These are phyloP conservation scores for Drosophila arawakana DNA, from an alignment of 1,140 invertebrate species.

Conservation along the genomic window DNA sequence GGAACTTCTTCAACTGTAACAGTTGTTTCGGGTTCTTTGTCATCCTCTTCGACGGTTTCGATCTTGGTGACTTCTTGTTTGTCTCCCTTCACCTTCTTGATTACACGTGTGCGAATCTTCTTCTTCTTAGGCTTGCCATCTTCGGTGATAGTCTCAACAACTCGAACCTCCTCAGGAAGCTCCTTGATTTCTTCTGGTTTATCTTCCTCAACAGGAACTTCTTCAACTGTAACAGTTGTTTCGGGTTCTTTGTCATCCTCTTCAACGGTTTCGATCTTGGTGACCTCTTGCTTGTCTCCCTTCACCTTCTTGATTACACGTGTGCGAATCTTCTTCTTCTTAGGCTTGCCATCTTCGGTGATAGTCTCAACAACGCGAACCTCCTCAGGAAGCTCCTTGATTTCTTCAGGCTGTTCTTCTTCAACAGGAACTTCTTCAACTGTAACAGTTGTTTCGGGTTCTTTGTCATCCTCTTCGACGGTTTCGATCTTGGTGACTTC, in stretches of 20 bases:
- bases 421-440: slow-evolving; percentile 34
- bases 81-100: slow-evolving; percentile 68
- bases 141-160: slow-evolving; percentile 42
- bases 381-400: slow-evolving; percentile 70
- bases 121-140: slow-evolving; percentile 30
- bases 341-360: slow-evolving; percentile 46
- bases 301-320: slow-evolving; percentile 44
- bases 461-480: slow-evolving; percentile 36
- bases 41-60: slow-evolving; percentile 83
- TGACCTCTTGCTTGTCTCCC: slow-evolving; percentile 50
- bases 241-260: slow-evolving; percentile 66
- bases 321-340: slow-evolving; percentile 59
- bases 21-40: slow-evolving; percentile 72
- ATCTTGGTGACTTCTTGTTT: slow-evolving; percentile 80
- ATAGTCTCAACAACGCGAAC: slow-evolving; percentile 72
- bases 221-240: slow-evolving; percentile 60
- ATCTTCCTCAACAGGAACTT: slow-evolving; percentile 27
- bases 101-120: slow-evolving; percentile 61
- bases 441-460: slow-evolving; percentile 26
- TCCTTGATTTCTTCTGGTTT: slow-evolving; percentile 55
- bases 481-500: slow-evolving; percentile 37
- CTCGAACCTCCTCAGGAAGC: slow-evolving; percentile 25
- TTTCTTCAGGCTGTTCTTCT: slow-evolving; percentile 23
- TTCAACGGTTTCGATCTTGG: slow-evolving; percentile 67
- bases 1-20: slow-evolving; percentile 52